phyloP scores from a whole-genome alignment of 1,140 invertebrate genomes.

The Trichogramma pretiosum region DNA sequence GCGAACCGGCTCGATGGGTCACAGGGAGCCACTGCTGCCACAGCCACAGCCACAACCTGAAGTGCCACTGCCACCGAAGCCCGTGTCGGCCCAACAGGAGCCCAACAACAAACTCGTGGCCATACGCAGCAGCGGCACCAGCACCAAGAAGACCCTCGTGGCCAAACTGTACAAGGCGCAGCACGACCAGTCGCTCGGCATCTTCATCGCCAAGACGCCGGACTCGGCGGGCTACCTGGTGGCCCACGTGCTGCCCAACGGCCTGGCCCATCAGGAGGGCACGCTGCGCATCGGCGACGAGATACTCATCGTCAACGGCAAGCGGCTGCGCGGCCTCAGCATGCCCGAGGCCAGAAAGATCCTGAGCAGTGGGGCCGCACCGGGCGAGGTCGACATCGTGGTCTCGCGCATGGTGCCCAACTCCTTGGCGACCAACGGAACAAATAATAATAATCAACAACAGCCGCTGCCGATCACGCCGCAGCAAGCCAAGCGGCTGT shows the following conservation, averaged over 20 bases:
- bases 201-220: slow-evolving; percentile 73
- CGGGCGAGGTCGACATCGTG: slow-evolving; percentile 66
- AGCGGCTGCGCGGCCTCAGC: slow-evolving; percentile 60
- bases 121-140: slow-evolving; percentile 40
- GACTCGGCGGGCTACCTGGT: slow-evolving; percentile 71
- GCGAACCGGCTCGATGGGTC: not conserved
- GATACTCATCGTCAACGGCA: slow-evolving; percentile 74
- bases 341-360: slow-evolving; percentile 68
- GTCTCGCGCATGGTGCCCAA: slow-evolving; percentile 45
- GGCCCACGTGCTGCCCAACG: slow-evolving; percentile 70
- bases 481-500: slow-evolving; percentile 44
- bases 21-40: not conserved
- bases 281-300: slow-evolving; percentile 70
- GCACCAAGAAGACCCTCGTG: slow-evolving; percentile 50
- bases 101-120: slow-evolving; percentile 18
- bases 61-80: not conserved
- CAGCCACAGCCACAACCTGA: slow-evolving; percentile 4
- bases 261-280: slow-evolving; percentile 70
- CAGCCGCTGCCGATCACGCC: slow-evolving; percentile 13
- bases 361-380: slow-evolving; percentile 50
- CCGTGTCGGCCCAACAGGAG: slow-evolving; percentile 7
- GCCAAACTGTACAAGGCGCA: slow-evolving; percentile 59
- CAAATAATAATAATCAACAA: too few relatives aligned
- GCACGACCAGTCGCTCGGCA: slow-evolving; percentile 65
- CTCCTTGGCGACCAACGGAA: not conserved